These are phyloP conservation scores for Drosophila ambigua DNA, from an alignment of 1,140 invertebrate species.

Conservation along the genomic window DNA sequence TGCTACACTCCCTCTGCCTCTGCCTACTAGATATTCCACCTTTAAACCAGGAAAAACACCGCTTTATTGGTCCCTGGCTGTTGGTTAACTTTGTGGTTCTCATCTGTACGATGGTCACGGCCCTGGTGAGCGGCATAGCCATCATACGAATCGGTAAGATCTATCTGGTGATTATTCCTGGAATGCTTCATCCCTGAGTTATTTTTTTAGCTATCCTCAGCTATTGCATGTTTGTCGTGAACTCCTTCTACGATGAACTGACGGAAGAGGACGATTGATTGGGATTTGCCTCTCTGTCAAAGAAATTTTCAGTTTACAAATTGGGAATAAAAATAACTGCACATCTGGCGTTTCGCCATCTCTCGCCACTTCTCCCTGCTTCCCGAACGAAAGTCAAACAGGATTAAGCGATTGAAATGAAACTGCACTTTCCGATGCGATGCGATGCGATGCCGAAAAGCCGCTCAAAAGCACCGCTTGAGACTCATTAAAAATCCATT, in stretches of 20 bases:
- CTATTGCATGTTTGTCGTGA: constrained; percentile 30
- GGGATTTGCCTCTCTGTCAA: too few relatives aligned
- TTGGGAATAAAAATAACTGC: too few relatives aligned
- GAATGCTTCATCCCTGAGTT: not conserved
- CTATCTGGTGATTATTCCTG: too few relatives aligned
- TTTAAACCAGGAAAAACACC: constrained; percentile 4
- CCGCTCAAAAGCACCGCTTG: constrained; percentile 70
- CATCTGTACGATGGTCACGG: constrained; percentile 32
- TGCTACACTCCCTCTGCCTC: not conserved
- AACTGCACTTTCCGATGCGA: constrained; percentile 50
- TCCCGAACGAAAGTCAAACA: constrained; percentile 45
- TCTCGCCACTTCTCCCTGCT: constrained; percentile 4
- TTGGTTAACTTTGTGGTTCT: constrained; percentile 29
- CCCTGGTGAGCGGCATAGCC: constrained; percentile 12
- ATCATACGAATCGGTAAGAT: constrained; percentile 20
- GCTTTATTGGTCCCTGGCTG: constrained; percentile 21
- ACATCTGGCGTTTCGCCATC: not conserved
- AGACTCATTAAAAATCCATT: constrained; percentile 81
- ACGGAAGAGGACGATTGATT: not conserved
- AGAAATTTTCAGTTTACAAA: too few relatives aligned
- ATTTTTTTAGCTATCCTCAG: constrained; percentile 2
- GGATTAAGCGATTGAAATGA: constrained; percentile 70
- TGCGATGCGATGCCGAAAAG: constrained; percentile 17
- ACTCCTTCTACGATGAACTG: constrained; percentile 24
- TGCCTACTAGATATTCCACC: not conserved